Evolutionary conservation across 2,797 vertebrate species (phyloP), one percentile per base, ranked within the genome.

Genomic region (Arnoldichthys spilopterus): DNA sequence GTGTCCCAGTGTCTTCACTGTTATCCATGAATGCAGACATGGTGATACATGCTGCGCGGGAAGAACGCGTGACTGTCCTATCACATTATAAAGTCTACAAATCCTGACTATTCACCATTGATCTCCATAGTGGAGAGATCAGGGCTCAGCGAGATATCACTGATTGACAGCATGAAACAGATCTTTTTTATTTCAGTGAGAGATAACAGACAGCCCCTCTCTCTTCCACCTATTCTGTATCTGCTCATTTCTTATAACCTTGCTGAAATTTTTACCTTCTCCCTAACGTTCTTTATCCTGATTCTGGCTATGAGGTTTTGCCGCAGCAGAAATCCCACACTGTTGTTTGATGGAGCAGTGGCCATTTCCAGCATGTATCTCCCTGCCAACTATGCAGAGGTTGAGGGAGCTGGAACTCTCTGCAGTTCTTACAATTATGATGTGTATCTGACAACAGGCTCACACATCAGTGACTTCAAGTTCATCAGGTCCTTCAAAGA

Each of bases 21-120:
- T n/a, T n/a, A n/a, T n/a, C n/a, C n/a, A n/a, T n/a, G n/a, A n/a
- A n/a, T n/a, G n/a, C n/a, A n/a, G n/a, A n/a, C n/a, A n/a, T n/a
- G n/a, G n/a, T n/a, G n/a, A n/a, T n/a, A n/a, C n/a, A n/a, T n/a
- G n/a, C n/a, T n/a, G n/a, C n/a, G n/a, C n/a, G n/a, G n/a, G n/a
- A n/a, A n/a, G n/a, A n/a, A n/a, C n/a, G n/a, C n/a, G n/a, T n/a
- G n/a, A n/a, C n/a, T n/a, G n/a, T n/a, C n/a, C n/a, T 51, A 51
- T 51, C 18, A 51, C 47, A 84, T 74, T 6, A 15, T 80, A 11
- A 83, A 70, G 75, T 91, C 93, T 62, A 89, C 94, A 18, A 94
- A 96, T 85, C 83, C 93, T 62, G 93, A 78, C 93, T 96, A 78
- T 96, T 96, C 81, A 86, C 83, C 0, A 92, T 96, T 56, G 93